These are phyloP conservation scores for Anarsia innoxiella DNA, from an alignment of 2,888 invertebrate species.

Conservation along the genomic window DNA sequence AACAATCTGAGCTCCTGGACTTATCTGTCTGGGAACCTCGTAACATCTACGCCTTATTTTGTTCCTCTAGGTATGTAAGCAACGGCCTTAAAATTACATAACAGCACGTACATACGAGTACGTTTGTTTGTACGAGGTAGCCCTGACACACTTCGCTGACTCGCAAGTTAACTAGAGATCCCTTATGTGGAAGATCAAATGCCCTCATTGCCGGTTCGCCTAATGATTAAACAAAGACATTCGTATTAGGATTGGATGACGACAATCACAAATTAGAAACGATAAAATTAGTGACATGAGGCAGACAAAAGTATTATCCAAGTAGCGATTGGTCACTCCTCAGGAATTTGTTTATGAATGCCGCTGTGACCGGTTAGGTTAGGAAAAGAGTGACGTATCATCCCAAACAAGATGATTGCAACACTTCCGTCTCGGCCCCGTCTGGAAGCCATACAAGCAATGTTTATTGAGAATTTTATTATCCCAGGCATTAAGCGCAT, in stretches of 20 bases:
- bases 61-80: slow-evolving; percentile 6
- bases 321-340: no score
- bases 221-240: no score
- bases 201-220: slow-evolving; percentile 7
- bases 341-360: slow-evolving; percentile 1
- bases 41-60: no score
- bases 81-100: slow-evolving; percentile 30
- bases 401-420: slow-evolving; percentile 27
- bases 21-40: no score
- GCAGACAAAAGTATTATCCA: no score
- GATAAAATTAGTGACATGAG: no score
- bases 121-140: slow-evolving; percentile 46
- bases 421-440: slow-evolving; percentile 32
- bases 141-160: slow-evolving; percentile 65
- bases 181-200: slow-evolving; percentile 36
- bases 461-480: slow-evolving; percentile 46
- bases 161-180: slow-evolving; percentile 48
- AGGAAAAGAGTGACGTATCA: slow-evolving; percentile 7
- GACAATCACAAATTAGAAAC: no score
- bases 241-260: no score
- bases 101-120: slow-evolving; percentile 43
- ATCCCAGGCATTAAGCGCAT: slow-evolving; percentile 33
- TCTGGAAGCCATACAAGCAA: slow-evolving; percentile 34
- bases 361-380: slow-evolving; percentile 6
- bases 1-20: no score